Evolutionary conservation across 2,113 vertebrate species (phyloP), one percentile per base, ranked within the genome.

Genomic region (Tachysurus vachellii): DNA sequence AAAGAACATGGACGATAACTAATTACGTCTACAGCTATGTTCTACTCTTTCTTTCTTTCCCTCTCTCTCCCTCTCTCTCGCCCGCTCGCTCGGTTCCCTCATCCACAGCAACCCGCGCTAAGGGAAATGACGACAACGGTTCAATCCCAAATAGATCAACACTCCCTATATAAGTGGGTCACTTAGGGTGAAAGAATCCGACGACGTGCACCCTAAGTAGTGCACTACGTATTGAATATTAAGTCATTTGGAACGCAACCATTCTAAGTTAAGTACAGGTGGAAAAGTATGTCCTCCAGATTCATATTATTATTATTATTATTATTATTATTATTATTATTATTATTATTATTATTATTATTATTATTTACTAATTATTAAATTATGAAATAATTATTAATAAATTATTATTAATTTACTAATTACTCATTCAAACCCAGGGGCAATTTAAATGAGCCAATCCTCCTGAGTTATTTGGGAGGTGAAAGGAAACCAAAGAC

Each of bases 81-180:
- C 85, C 64, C 81, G 88, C 89, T 42, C 56, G 85, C 71, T 71
- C 64, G 85, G 56, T 82, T 86, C 57, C 50, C 86, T 86, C 77
- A 62, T 79, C 50, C 85, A 81, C 87, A 50, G 88, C 84, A 75
- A 76, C 85, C 36, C 81, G 61, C 83, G 85, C 73, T 77, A 88
- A 71, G 86, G 91, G 91, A 92, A 92, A 91, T 91, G 90, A 91
- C 91, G 91, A 90, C 90, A 92, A 56, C 64, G 57, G 83, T 71
- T 77, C 68, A 61, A 76, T 68, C 61, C 44, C 4, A 16, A n/a
- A 50, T 28, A 28, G 66, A 79, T 70, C 82, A 71, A 79, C 44
- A 10, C 44, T 28, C 13, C 26, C 23, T 66, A 66, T 17, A 16
- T 19, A 10, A 0, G 61, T 68, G 62, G 44, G 1, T 42, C 66